phyloP scores from a whole-genome alignment of 2,113 vertebrate genomes.

The Lynx canadensis region DNA sequence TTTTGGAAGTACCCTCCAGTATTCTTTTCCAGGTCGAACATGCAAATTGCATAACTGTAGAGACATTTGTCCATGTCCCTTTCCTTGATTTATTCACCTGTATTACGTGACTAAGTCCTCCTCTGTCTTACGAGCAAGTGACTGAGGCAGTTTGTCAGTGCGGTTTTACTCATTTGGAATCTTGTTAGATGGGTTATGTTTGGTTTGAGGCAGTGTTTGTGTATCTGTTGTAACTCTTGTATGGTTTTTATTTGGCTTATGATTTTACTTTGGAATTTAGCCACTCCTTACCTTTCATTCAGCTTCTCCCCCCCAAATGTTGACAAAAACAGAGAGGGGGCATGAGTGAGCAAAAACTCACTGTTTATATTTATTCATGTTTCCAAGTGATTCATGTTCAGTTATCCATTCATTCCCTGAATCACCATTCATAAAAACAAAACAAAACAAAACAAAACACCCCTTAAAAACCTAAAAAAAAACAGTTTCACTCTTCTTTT shows the following conservation, averaged over 20 bases:
- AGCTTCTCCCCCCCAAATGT: neutral
- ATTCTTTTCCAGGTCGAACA: neutral
- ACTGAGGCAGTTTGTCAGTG: neutral
- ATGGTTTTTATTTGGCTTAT: slow-evolving; percentile 29
- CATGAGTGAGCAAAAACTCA: slow-evolving; percentile 22
- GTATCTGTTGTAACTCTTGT: neutral
- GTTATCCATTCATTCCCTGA: neutral
- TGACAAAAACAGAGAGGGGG: neutral
- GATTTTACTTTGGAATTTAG: neutral
- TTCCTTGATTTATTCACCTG: neutral
- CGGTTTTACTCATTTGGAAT: neutral
- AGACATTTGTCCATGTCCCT: neutral
- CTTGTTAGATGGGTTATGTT: neutral
- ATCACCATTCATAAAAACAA: slow-evolving; percentile 17
- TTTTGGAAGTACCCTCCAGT: too few species aligned
- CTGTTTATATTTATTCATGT: slow-evolving; percentile 50
- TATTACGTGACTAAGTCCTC: neutral
- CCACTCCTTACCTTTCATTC: slow-evolving; percentile 36
- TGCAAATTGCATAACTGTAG: neutral
- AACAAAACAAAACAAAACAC: too few species aligned
- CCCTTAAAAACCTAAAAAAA: neutral
- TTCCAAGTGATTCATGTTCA: slow-evolving; percentile 63
- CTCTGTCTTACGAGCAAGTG: neutral
- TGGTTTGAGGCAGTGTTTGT: neutral
- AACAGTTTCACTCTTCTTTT: neutral